Base-by-base conservation (phyloP, 2,113 vertebrate genomes). In the Morone chrysops region DNA sequence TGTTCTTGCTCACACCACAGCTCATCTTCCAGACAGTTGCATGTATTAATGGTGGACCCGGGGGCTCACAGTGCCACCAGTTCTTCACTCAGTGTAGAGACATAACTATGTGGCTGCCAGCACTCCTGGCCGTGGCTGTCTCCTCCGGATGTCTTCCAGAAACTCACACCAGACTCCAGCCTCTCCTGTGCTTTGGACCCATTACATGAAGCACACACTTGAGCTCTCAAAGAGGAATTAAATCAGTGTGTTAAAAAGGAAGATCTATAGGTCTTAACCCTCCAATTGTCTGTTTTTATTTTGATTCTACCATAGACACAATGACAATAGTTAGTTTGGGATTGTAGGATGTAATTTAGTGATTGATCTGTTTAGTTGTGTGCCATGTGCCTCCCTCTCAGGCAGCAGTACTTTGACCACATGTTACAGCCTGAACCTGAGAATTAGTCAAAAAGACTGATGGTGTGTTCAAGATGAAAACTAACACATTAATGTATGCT, bases 391-490 rank as follows among this genome's bases (percentile, higher is more conserved):
- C 25, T 59, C 57, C 80, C 53, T 22, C 10, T 22, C 22, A 85
- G 54, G 45, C 75, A 56, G 71, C 67, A 51, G 48, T 45, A 53
- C 72, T 84, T 79, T 83, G 87, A 76, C 86, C 54, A 31, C 70
- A 75, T 62, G 70, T 82, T 59, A 69, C 68, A 73, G 81, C 22
- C 66, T 38, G 74, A 80, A 83, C 83, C 81, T 78, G 71, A 78
- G 70, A 89, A 94, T 94, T 92, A 90, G 89, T 95, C 92, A 92
- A 80, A 78, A 92, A 92, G 92, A 95, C 68, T 81, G 91, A 95
- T 94, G 90, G 67, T 45, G 81, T 89, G 89, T 89, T 92, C 89
- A 89, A 92, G 92, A 92, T 94, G 90, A 94, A 93, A 94, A 94
- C 91, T 70, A 93, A 93, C 88, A 91, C 88, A 74, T 92, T 70